phyloP scores from a whole-genome alignment of 2,113 vertebrate species.

The Pygoscelis antarcticus region DNA sequence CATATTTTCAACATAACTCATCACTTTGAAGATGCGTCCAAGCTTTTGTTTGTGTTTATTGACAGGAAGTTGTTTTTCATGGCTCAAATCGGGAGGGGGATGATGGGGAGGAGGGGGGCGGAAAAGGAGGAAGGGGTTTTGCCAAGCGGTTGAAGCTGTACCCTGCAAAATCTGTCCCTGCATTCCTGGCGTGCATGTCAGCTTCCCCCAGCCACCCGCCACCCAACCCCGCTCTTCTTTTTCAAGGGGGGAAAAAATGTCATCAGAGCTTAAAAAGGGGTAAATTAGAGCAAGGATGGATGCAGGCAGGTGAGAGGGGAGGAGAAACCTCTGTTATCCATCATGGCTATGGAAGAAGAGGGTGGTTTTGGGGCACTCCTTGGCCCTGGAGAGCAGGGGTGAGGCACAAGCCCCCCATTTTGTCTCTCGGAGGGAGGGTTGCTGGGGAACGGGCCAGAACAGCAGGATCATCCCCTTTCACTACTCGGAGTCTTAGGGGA shows the following conservation, averaged over 20 bases:
- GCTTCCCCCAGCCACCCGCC: neutral
- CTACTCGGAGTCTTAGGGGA: neutral
- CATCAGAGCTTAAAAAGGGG: neutral
- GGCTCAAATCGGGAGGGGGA: slow-evolving; percentile 34
- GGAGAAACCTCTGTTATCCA: neutral
- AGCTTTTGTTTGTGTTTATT: slow-evolving; percentile 79
- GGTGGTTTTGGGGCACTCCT: neutral
- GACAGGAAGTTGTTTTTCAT: slow-evolving; percentile 80
- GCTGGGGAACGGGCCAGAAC: neutral
- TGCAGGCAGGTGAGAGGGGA: neutral
- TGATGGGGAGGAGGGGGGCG: neutral
- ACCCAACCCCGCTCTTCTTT: neutral
- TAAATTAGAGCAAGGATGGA: neutral
- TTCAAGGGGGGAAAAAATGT: neutral
- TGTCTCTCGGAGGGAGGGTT: neutral
- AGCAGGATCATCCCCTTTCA: neutral
- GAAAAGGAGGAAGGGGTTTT: neutral
- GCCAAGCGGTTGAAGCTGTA: slow-evolving; percentile 12
- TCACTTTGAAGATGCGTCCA: slow-evolving; percentile 80
- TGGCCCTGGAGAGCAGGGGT: neutral
- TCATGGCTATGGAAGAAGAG: neutral
- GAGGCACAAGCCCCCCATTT: neutral
- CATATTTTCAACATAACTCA: slow-evolving; percentile 76
- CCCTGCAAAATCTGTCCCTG: neutral
- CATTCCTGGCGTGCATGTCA: neutral